These are phyloP conservation scores for Montipora capricornis DNA, from an alignment of 64 coral and sea anemone species.

Conservation along the genomic window DNA sequence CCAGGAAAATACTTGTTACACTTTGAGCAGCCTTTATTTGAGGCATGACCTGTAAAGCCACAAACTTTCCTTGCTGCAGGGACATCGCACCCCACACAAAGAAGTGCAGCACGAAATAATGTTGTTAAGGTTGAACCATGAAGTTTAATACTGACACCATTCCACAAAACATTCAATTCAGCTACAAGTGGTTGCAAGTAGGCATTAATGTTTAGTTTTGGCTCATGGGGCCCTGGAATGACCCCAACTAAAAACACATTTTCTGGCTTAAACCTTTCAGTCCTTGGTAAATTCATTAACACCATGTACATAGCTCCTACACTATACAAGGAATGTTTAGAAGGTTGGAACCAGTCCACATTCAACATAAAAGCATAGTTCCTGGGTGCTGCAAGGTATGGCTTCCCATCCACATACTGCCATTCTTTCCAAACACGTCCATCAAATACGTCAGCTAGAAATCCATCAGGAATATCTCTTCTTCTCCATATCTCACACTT, in stretches of 20 bases:
- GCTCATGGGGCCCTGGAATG: constrained; percentile 64
- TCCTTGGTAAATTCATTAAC: constrained; percentile 74
- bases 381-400: constrained; percentile 15
- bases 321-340: constrained; percentile 10
- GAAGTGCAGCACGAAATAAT: constrained; percentile 54
- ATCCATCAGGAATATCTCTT: constrained; percentile 47
- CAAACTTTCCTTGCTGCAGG: constrained; percentile 70
- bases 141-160: constrained; percentile 16
- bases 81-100: constrained; percentile 66
- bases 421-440: constrained; percentile 58
- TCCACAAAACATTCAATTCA: constrained; percentile 71
- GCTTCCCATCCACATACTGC: constrained; percentile 9
- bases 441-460: constrained; percentile 67
- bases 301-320: constrained; percentile 60
- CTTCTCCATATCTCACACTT: constrained; percentile 63
- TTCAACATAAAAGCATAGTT: constrained; percentile 36
- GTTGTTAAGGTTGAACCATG: not conserved
- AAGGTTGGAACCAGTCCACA: constrained; percentile 67
- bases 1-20: constrained; percentile 59
- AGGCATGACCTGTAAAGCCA: constrained; percentile 36
- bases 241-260: constrained; percentile 68
- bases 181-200: constrained; percentile 68
- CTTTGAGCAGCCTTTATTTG: constrained; percentile 56
- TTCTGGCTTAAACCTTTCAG: constrained; percentile 67
- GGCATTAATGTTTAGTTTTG: constrained; percentile 66